Evolutionary conservation across 1,140 invertebrate species (phyloP), one percentile per base, ranked within the genome.

Genomic region (Venturia canescens): DNA sequence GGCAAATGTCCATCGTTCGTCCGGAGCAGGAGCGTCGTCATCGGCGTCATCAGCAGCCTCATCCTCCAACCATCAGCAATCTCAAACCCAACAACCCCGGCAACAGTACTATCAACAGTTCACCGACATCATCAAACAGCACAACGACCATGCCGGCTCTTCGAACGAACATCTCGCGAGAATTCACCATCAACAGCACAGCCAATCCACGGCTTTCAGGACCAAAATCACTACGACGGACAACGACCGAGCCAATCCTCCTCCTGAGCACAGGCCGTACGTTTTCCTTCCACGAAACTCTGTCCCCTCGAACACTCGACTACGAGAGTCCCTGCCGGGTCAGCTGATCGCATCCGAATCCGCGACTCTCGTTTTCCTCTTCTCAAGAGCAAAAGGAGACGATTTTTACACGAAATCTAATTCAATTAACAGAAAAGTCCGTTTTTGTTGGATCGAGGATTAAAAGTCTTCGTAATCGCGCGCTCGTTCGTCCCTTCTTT

Each of bases 221-320:
- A 63, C 53, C 75, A 77, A 77, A 31, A 76, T 57, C 53, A 76
- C 50, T 27, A 75, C 79, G 57, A 83, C 84, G 72, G 85, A 87
- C 63, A 48, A 77, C 78, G 84, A 82, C 34, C 86, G 81, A 84
- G 83, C 84, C 50, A 26, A 83, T 80, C 34, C 69, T 66, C 34
- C 69, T 66, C 29, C 27, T 80, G 86, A 89, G 50, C 76, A 85
- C 83, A 88, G 85, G 81, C 87, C 90, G 90, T 91, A 90, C 83
- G 89, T 89, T 86, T 85, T 79, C 69, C 21, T 31, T 38, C 9
- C 3, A 63, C 11, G 27, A 63, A 63, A 63, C 4, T 16, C 4
- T 3, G 57, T 34, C 7, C 31, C 7, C 31, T 3, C 31, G 13
- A 44, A 1, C 5, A 44, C 13, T 44, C 21, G 53, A 4, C 53